These are phyloP conservation scores for Neuroscelio doddi DNA, from an alignment of 2,888 invertebrate genomes.

Conservation along the genomic window DNA sequence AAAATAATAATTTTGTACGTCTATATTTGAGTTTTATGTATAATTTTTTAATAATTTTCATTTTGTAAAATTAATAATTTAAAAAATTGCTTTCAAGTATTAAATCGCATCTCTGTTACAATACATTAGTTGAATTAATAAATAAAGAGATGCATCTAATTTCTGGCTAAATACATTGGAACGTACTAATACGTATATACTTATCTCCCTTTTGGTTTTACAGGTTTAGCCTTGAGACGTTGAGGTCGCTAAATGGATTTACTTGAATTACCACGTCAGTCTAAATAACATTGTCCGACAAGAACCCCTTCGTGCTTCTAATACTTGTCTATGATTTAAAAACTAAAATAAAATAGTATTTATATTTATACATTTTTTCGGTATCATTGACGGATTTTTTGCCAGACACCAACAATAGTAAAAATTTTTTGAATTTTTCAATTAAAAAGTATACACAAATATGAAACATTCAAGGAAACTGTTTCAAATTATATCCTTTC, in stretches of 20 bases:
- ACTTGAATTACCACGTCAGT: conserved; percentile 64
- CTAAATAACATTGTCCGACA: conserved; percentile 62
- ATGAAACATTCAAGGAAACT: too few relatives aligned
- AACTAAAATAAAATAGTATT: conserved; percentile 8
- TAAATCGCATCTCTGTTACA: not conserved
- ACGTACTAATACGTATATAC: conserved; percentile 13
- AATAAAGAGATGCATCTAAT: too few relatives aligned
- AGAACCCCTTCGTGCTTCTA: conserved; percentile 47
- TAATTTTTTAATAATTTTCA: too few relatives aligned
- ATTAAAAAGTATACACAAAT: too few relatives aligned
- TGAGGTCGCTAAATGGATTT: conserved; percentile 67
- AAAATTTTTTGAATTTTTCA: too few relatives aligned
- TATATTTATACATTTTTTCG: not conserved
- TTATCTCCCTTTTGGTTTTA: conserved; percentile 19
- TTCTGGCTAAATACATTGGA: not conserved
- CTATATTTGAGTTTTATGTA: too few relatives aligned
- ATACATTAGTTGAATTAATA: too few relatives aligned
- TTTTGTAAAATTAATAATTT: too few relatives aligned
- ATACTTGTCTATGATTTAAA: conserved; percentile 27
- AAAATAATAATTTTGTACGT: too few relatives aligned
- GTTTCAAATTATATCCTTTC: not conserved
- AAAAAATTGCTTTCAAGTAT: too few relatives aligned
- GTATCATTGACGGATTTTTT: not conserved
- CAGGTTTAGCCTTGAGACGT: conserved; percentile 43
- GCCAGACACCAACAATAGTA: too few relatives aligned